A percentile compares a stretch with the other conserved stretches of the same genome.
phyloP scores from a whole-genome alignment of 2,888 invertebrate genomes.

The Epinotia nisella region DNA sequence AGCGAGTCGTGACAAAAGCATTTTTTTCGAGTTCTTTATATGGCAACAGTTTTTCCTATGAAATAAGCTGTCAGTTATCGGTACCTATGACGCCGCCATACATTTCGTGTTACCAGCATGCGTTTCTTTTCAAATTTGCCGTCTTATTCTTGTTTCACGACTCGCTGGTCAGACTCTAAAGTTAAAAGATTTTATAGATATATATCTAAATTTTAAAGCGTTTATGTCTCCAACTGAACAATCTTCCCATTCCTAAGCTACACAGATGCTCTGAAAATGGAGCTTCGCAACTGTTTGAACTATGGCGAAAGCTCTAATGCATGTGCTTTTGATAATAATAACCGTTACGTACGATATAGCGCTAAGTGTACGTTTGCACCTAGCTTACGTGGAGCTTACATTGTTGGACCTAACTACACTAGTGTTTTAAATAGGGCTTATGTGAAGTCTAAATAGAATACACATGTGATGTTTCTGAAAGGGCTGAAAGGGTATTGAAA shows the following conservation, averaged over 20 bases:
- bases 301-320: conserved; percentile 46
- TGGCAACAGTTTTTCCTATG: too few relatives aligned
- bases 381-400: conserved; percentile 37
- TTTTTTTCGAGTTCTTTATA: too few relatives aligned
- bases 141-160: too few relatives aligned
- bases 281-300: conserved; percentile 50
- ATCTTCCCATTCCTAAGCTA: conserved; percentile 12
- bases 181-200: neutral
- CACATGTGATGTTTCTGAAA: conserved; percentile 6
- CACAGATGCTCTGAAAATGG: conserved; percentile 49
- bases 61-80: too few relatives aligned
- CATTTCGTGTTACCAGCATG: too few relatives aligned
- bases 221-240: conserved; percentile 5
- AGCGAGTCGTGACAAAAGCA: too few relatives aligned
- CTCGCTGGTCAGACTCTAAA: too few relatives aligned
- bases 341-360: conserved; percentile 41
- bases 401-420: conserved; percentile 12
- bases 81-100: too few relatives aligned
- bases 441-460: neutral
- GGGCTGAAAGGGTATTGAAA: neutral
- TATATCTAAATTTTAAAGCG: too few relatives aligned
- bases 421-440: neutral
- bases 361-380: conserved; percentile 38
- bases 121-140: too few relatives aligned
- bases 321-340: conserved; percentile 45